phyloP scores from a whole-genome alignment of 1,140 invertebrate species.

The Ceratosolen fusciceps region DNA sequence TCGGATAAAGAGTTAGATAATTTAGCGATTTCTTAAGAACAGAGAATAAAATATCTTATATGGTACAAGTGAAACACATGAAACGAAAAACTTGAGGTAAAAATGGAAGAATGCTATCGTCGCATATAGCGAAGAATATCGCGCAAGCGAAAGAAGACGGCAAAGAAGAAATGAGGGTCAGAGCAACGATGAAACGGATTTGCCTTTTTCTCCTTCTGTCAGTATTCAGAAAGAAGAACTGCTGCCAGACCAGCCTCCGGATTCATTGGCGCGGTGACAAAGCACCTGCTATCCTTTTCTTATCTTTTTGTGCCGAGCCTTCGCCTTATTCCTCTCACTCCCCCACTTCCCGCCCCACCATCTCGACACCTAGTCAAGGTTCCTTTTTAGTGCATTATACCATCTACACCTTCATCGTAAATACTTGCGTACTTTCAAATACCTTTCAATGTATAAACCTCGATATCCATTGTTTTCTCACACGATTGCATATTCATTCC shows the following conservation, averaged over 20 bases:
- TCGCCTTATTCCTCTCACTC: neutral
- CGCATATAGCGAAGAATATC: slow-evolving; percentile 3
- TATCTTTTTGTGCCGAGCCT: neutral
- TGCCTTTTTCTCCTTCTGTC: neutral
- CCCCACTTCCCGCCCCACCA: no score
- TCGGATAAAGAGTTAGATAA: neutral
- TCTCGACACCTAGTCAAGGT: neutral
- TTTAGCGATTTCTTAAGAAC: neutral
- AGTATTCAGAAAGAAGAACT: neutral
- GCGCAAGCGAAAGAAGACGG: neutral
- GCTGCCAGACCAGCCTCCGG: slow-evolving; percentile 48
- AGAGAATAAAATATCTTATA: neutral
- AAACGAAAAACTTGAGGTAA: neutral
- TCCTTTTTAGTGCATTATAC: slow-evolving; percentile 36
- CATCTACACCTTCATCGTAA: slow-evolving; percentile 54
- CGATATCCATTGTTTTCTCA: slow-evolving; percentile 58
- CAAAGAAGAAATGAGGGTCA: neutral
- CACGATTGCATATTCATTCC: slow-evolving; percentile 43
- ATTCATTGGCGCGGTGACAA: slow-evolving; percentile 70
- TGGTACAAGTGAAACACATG: neutral
- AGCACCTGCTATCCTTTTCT: slow-evolving; percentile 68
- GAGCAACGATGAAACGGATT: neutral
- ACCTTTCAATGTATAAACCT: slow-evolving; percentile 57
- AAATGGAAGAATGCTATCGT: neutral
- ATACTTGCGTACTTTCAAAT: slow-evolving; percentile 46